These are phyloP conservation scores for Phortica okadai DNA, from an alignment of 2,888 invertebrate species.

Conservation along the genomic window DNA sequence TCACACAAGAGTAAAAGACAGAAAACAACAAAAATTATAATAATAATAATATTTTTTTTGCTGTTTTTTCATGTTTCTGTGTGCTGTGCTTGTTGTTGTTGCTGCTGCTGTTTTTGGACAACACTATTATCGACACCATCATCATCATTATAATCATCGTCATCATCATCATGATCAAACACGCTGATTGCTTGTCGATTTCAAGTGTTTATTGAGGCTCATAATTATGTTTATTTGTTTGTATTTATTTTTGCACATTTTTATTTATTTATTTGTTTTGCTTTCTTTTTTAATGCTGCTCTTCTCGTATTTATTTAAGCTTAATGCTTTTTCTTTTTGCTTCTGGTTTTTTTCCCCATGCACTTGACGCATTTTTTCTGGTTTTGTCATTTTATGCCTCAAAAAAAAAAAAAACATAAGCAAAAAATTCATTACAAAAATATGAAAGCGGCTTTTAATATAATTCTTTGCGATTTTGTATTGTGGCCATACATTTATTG, in stretches of 20 bases:
- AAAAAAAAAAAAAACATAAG: neutral
- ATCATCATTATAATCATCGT: neutral
- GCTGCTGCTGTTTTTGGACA: constrained; percentile 41
- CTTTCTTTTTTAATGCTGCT: neutral
- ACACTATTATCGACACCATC: neutral
- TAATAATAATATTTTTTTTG: constrained; percentile 43
- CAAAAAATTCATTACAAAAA: neutral
- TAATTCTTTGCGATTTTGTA: constrained; percentile 2
- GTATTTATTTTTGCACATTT: neutral
- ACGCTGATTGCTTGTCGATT: neutral
- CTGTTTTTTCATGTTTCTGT: constrained; percentile 55
- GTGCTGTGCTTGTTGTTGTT: constrained; percentile 38
- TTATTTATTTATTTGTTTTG: neutral
- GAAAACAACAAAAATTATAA: neutral
- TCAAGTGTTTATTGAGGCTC: constrained; percentile 4
- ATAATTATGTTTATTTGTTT: constrained; percentile 14
- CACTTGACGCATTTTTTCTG: neutral
- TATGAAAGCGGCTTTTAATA: neutral
- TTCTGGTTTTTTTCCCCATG: neutral
- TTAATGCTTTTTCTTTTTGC: neutral
- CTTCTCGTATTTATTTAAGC: neutral
- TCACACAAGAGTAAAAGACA: neutral
- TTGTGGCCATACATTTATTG: neutral
- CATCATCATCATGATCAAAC: neutral
- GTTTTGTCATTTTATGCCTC: neutral